phyloP scores from a whole-genome alignment of 2,113 vertebrate genomes.

The Phainopepla nitens region DNA sequence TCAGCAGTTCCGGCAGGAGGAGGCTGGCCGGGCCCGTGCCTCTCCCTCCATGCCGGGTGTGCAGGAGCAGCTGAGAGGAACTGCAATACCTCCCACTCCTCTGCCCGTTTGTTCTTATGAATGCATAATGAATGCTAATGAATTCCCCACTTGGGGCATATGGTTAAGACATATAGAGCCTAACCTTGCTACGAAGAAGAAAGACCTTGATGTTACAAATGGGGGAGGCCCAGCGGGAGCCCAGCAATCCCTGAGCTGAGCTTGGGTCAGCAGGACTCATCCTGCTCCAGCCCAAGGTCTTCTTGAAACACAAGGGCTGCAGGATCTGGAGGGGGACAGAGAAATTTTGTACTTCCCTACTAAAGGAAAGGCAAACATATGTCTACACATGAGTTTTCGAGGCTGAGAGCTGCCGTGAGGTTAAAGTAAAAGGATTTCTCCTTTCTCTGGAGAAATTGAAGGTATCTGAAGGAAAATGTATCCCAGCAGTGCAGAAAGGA shows the following conservation, averaged over 20 bases:
- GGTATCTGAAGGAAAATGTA: background rate
- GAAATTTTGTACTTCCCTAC: background rate
- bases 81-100: conserved; percentile 53
- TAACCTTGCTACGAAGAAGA: conserved; percentile 33
- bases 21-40: background rate
- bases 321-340: background rate
- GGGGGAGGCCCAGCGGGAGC: background rate
- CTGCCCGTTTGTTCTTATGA: conserved; percentile 59
- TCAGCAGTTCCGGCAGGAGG: background rate
- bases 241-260: background rate
- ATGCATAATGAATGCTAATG: conserved; percentile 85
- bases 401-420: background rate
- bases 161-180: conserved; percentile 65
- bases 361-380: background rate
- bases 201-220: conserved; percentile 25
- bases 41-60: background rate
- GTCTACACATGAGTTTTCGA: background rate
- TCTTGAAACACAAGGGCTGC: background rate
- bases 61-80: conserved; percentile 69
- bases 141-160: conserved; percentile 61
- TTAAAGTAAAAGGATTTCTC: background rate
- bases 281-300: background rate
- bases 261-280: background rate
- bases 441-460: background rate
- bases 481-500: background rate